These are phyloP conservation scores for Tachysurus vachellii DNA, from an alignment of 2,113 vertebrate genomes.

Conservation along the genomic window DNA sequence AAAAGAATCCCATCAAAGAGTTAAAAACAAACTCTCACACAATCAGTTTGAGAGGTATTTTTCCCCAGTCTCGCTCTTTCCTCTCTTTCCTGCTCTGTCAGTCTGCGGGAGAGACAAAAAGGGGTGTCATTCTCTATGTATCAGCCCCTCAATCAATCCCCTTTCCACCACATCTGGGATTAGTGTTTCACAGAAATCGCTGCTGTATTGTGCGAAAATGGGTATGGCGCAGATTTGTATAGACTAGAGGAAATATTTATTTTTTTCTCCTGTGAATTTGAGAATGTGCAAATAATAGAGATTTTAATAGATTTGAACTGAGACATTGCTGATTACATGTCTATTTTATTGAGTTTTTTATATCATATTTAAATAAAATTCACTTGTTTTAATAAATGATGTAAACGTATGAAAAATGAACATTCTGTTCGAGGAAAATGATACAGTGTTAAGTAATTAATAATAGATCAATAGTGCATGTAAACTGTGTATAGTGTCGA, in stretches of 20 bases:
- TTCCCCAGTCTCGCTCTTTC: not conserved
- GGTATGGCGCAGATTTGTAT: not conserved
- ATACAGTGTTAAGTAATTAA: not conserved
- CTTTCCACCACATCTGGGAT: slow-evolving; percentile 21
- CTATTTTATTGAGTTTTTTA: not conserved
- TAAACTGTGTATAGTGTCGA: not conserved
- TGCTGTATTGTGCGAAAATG: slow-evolving; percentile 45
- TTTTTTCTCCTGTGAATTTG: not conserved
- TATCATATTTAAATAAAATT: not conserved
- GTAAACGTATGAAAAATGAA: not conserved
- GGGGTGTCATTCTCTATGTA: slow-evolving; percentile 58
- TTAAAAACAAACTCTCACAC: slow-evolving; percentile 61
- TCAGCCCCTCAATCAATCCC: slow-evolving; percentile 65
- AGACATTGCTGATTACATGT: not conserved
- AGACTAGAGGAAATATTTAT: not conserved
- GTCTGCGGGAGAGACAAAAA: slow-evolving; percentile 47
- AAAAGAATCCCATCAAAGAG: slow-evolving; percentile 57
- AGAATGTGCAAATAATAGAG: not conserved
- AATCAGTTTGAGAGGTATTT: slow-evolving; percentile 55
- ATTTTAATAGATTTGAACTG: not conserved
- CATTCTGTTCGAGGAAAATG: not conserved
- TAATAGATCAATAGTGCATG: not conserved
- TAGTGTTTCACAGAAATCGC: slow-evolving; percentile 62
- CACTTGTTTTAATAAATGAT: not conserved
- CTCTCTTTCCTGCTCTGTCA: slow-evolving; percentile 1